Evolutionary conservation across 2,888 invertebrate genomes (phyloP), one percentile per base, ranked within the genome.

Genomic region (Tholera decimalis): DNA sequence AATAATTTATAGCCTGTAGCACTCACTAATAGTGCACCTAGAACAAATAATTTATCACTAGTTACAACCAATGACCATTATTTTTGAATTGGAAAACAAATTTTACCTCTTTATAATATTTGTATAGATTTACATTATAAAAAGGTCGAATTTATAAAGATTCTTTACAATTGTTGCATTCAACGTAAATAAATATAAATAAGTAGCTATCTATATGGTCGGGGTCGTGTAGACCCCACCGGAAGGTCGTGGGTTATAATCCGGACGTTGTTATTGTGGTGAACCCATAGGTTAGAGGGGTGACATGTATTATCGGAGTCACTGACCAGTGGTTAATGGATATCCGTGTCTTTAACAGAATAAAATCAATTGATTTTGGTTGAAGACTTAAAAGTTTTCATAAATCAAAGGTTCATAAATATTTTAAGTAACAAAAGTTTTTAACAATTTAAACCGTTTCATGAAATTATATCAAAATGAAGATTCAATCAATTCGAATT

Each of bases 161-260:
- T n/a, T n/a, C n/a, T n/a, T n/a, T n/a, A n/a, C n/a, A n/a, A n/a
- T n/a, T n/a, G n/a, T n/a, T n/a, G n/a, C n/a, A n/a, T n/a, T n/a
- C n/a, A n/a, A n/a, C n/a, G n/a, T n/a, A n/a, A n/a, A n/a, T n/a
- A n/a, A n/a, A n/a, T n/a, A n/a, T n/a, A n/a, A n/a, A n/a, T n/a
- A n/a, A n/a, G n/a, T n/a, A n/a, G n/a, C n/a, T n/a, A n/a, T n/a
- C n/a, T n/a, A n/a, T 22, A 18, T 24, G 6, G 18, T 13, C 58
- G 15, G 41, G 47, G 43, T 44, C 11, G 18, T 13, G 18, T 0
- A 39, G 39, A 35, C 43, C 51, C 69, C 43, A 54, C 63, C 69
- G 75, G 70, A 73, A 69, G 43, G 55, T 55, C 41, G 46, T 58
- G 75, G 58, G 51, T 68, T 62, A 30, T 69, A 58, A 75, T 58